Evolutionary conservation across 2,888 invertebrate genomes (phyloP).

Genomic region (Pheosia gnoma): DNA sequence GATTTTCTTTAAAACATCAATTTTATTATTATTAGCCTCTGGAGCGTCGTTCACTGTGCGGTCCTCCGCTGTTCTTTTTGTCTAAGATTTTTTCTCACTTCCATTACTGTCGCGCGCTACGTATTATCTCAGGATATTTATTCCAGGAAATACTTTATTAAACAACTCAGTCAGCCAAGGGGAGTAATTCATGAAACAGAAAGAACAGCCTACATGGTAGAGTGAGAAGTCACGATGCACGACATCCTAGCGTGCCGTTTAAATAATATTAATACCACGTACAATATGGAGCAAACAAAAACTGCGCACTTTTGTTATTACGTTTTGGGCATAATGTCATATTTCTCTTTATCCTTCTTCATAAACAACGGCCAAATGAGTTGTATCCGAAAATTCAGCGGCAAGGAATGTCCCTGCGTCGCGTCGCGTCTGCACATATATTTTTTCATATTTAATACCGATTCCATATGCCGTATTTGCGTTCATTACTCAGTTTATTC

Average conservation of each 20-base stretch:
- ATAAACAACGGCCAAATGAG: conserved; percentile 52
- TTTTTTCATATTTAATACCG: conserved; percentile 51
- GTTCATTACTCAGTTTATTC: conserved; percentile 49
- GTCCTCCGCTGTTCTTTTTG: conserved; percentile 46
- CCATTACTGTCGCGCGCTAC: conserved; percentile 58
- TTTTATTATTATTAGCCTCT: conserved; percentile 47
- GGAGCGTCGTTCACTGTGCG: conserved; percentile 48
- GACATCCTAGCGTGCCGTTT: conserved; percentile 6
- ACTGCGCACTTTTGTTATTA: conserved; percentile 38
- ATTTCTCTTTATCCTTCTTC: conserved; percentile 48
- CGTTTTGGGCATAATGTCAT: conserved; percentile 37
- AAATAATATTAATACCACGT: conserved; percentile 14
- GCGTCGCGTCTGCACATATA: conserved; percentile 48
- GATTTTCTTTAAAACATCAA: conserved; percentile 41
- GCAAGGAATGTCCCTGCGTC: conserved; percentile 18
- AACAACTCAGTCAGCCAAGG: conserved; percentile 50
- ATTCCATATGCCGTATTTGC: conserved; percentile 41
- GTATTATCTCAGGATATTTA: conserved; percentile 48
- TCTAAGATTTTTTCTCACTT: conserved; percentile 60
- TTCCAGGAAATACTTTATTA: conserved; percentile 59
- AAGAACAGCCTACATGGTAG: conserved; percentile 28
- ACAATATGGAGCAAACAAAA: conserved; percentile 17
- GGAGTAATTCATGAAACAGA: conserved; percentile 45
- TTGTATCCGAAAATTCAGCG: conserved; percentile 33
- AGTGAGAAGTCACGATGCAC: conserved; percentile 23